phyloP scores from a whole-genome alignment of 2,888 invertebrate genomes.

The Latheticus oryzae region DNA sequence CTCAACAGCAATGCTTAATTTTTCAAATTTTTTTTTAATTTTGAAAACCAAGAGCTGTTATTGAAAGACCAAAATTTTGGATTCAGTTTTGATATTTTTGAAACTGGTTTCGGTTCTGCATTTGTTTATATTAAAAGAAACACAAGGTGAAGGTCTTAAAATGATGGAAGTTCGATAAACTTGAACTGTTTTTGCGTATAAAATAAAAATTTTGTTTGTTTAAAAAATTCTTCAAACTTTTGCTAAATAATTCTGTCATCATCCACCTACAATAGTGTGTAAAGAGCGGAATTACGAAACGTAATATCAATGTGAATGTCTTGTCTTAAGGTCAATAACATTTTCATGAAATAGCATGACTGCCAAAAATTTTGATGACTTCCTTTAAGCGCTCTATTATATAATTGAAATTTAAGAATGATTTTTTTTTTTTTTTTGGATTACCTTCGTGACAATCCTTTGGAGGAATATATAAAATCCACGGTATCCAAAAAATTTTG shows the following conservation, averaged over 20 bases:
- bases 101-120: no score
- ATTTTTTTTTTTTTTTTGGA: conserved; percentile 6
- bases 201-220: conserved; percentile 28
- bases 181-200: conserved; percentile 19
- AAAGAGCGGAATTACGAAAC: conserved; percentile 21
- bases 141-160: conserved; percentile 43
- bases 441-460: conserved; percentile 57
- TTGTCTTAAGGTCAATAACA: conserved; percentile 37
- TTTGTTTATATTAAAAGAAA: no score
- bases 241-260: no score
- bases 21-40: no score
- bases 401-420: conserved; percentile 27
- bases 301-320: conserved; percentile 34
- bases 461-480: conserved; percentile 57
- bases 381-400: conserved; percentile 34
- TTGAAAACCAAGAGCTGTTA: no score
- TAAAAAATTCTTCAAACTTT: conserved; percentile 16
- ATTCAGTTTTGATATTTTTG: no score
- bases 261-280: conserved; percentile 18
- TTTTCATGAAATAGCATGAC: conserved; percentile 28
- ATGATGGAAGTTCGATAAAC: conserved; percentile 42
- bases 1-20: no score
- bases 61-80: no score
- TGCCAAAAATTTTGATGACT: conserved; percentile 36
- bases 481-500: conserved; percentile 61